Evolutionary conservation across 2,888 invertebrate species (phyloP), one percentile per base, ranked within the genome.

Genomic region (Drosophila recens): DNA sequence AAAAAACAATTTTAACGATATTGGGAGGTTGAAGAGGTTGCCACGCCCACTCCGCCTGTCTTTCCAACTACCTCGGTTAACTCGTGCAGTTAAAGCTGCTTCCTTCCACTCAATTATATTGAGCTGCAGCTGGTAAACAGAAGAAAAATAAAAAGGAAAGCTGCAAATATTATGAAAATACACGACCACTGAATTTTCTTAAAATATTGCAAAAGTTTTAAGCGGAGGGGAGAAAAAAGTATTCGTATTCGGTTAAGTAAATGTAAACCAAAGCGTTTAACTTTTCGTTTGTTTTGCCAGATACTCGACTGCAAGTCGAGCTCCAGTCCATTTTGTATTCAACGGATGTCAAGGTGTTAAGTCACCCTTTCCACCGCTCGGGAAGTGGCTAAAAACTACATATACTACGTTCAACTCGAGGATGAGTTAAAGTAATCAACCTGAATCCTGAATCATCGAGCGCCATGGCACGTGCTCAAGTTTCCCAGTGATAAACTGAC

Each of bases 51-150:
- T 27, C 17, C 46, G 15, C 34, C 33, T 11, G 27, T n/a, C 36
- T 34, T 53, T 27, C 45, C 38, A 34, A 51, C 43, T 59, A 38
- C 17, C 66, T 42, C 38, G 70, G 76, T 70, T 76, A 79, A 80
- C 67, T 79, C 80, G 72, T 76, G 79, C 79, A 80, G 80, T 65
- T 79, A 80, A 79, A 72, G 76, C 80, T 66, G 77, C 66, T 79
- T 76, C 67, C 79, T 79, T 79, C 72, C 79, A 76, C 76, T 79
- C 80, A 79, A 79, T 76, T 80, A 80, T 76, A 80, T 79, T 65
- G 62, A 70, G 80, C 77, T 70, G 49, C 72, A 67, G 64, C 57
- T 63, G 79, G 58, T 59, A 58, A 54, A 59, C 33, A 34, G 40
- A 34, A 40, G 23, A 27, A 34, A 17, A 43, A 43, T n/a, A 58